Evolutionary conservation across 2,113 vertebrate species (phyloP).

Genomic region (Callaeas wilsoni): DNA sequence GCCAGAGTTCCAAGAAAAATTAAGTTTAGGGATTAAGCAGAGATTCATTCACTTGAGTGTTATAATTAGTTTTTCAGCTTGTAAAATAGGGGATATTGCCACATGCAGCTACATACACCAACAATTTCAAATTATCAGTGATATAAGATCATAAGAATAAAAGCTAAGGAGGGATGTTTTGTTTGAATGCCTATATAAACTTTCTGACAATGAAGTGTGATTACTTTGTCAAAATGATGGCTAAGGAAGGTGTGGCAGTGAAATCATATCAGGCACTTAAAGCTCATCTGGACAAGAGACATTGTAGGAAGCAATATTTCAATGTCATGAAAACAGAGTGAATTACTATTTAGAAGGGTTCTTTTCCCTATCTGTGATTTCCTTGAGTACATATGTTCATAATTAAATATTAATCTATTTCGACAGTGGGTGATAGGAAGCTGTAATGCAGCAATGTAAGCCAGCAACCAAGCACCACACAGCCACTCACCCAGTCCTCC

Average conservation of each 20-base stretch:
- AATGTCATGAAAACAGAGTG: neutral
- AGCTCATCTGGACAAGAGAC: neutral
- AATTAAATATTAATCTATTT: neutral
- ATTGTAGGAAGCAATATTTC: neutral
- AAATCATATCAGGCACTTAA: neutral
- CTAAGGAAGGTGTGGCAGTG: neutral
- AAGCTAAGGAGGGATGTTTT: neutral
- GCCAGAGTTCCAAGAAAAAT: neutral
- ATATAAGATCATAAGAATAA: neutral
- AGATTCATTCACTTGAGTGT: neutral
- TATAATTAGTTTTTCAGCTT: slow-evolving; percentile 12
- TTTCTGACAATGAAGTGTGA: neutral
- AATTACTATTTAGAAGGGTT: neutral
- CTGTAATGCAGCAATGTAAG: neutral
- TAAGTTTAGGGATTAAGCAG: neutral
- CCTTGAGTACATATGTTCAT: neutral
- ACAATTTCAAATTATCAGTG: neutral
- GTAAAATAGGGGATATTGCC: neutral
- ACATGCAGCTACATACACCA: neutral
- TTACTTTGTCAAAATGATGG: neutral
- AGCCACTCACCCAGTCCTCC: neutral
- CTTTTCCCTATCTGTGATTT: neutral
- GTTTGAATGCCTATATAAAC: neutral
- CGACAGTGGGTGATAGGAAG: neutral
- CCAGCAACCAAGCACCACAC: neutral